Evolutionary conservation across 2,888 invertebrate species (phyloP).

Genomic region (Stenolophus ochropezus): DNA sequence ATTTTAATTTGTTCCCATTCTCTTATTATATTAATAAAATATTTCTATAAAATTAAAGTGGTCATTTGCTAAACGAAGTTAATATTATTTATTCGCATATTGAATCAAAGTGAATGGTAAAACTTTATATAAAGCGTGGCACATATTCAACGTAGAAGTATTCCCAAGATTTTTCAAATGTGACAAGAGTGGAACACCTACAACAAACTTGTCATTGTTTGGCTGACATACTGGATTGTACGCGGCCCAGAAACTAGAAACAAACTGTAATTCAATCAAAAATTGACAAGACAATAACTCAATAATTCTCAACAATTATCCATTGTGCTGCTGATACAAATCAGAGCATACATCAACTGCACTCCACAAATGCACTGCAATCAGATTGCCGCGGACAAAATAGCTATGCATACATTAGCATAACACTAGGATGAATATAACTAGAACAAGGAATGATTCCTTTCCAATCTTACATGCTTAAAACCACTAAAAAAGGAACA

Average conservation of each 20-base stretch:
- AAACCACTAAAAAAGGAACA: no score
- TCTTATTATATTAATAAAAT: no score
- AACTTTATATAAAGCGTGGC: no score
- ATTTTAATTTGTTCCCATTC: no score
- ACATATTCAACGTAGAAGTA: no score
- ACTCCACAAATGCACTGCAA: background rate
- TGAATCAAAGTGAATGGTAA: no score
- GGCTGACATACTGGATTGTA: background rate
- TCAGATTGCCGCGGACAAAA: background rate
- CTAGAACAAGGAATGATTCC: no score
- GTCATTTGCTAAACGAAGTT: no score
- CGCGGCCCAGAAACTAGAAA: constrained; percentile 19
- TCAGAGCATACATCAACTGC: background rate
- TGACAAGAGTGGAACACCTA: background rate
- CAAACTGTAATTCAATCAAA: constrained; percentile 3
- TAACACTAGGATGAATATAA: no score
- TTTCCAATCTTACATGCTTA: no score
- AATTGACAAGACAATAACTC: constrained; percentile 30
- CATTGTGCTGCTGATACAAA: constrained; percentile 22
- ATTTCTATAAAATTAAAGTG: no score
- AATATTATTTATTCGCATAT: no score
- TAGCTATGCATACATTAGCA: background rate
- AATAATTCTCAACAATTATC: constrained; percentile 38
- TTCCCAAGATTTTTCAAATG: background rate
- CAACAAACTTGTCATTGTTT: constrained; percentile 17